Evolutionary conservation across 2,888 invertebrate genomes (phyloP).

Genomic region (Eupeodes latifasciatus): DNA sequence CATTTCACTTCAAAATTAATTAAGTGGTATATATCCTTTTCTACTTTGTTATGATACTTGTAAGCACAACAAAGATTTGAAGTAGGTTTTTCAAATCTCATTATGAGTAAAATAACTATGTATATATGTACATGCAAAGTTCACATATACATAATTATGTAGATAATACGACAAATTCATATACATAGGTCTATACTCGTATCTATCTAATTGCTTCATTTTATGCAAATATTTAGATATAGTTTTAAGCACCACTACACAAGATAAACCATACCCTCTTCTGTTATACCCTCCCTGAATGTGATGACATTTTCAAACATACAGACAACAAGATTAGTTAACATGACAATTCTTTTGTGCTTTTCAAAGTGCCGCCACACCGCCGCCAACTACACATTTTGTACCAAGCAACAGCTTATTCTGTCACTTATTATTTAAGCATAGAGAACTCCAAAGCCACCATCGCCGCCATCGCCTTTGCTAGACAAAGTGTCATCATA

Average conservation of each 20-base stretch:
- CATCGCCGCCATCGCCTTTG: slow-evolving; percentile 27
- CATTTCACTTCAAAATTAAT: too few relatives aligned
- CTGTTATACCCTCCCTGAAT: neutral
- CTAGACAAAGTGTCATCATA: slow-evolving; percentile 71
- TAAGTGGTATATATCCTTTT: too few relatives aligned
- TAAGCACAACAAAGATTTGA: too few relatives aligned
- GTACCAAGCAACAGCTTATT: slow-evolving; percentile 39
- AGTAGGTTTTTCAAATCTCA: neutral
- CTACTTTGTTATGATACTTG: too few relatives aligned
- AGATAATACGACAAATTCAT: neutral
- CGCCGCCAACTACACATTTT: slow-evolving; percentile 36
- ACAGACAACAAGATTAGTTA: slow-evolving; percentile 40
- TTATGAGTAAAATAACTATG: neutral
- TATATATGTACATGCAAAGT: neutral
- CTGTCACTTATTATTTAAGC: slow-evolving; percentile 45
- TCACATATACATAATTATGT: neutral
- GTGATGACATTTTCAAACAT: slow-evolving; percentile 36
- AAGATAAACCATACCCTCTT: neutral
- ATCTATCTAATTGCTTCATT: neutral
- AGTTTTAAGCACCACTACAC: neutral
- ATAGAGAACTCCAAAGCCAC: neutral
- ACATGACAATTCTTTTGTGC: slow-evolving; percentile 41
- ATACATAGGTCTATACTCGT: too few relatives aligned
- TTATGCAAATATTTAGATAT: slow-evolving; percentile 4
- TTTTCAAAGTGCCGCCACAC: neutral